Base-by-base conservation (phyloP, 2,797 vertebrate species). In the Myiotriccus ornatus region DNA sequence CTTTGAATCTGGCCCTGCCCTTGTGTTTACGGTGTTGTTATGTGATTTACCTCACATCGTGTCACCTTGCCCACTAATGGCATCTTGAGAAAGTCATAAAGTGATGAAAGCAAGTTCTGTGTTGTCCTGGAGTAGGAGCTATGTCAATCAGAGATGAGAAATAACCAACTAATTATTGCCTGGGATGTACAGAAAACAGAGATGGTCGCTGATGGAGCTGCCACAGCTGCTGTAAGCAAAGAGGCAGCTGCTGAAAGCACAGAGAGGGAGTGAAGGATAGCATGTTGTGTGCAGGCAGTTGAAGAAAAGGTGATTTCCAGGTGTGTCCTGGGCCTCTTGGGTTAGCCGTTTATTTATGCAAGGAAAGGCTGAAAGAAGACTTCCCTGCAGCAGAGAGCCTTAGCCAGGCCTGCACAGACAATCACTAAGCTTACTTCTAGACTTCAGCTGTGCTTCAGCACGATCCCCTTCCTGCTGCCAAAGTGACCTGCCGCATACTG, bases 271-370 rank as follows among this genome's bases (percentile, higher is more conserved):
- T 14, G 52, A 52, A 89, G 52, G 34, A 44, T 21, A 65, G 55
- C 28, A 50, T 64, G 34, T 14, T 73, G n/a, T 22, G 44, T 30
- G 60, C 79, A 53, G 47, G 50, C 39, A 64, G 39, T 7, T 63
- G 91, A 91, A 84, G 89, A 73, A 79, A 93, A 85, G 41, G 41
- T 78, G 71, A 50, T 77, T 60, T 46, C 25, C 19, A 69, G 70
- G 67, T n/a, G 2, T 82, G n/a, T 52, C 70, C 63, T 46, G 50
- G 47, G 52, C 59, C 18, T 24, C 56, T 79, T 59, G 21, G 22
- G 25, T 76, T 84, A 87, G 52, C 3, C 6, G 25, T 34, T 52
- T 84, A 44, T 83, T 87, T 69, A 32, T 0, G 2, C 32, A 80
- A 85, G 44, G 41, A 55, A 74, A 63, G 34, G 27, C 59, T 62